Evolutionary conservation across 1,140 invertebrate genomes (phyloP), one percentile per base, ranked within the genome.

Genomic region (Drosophila varians): DNA sequence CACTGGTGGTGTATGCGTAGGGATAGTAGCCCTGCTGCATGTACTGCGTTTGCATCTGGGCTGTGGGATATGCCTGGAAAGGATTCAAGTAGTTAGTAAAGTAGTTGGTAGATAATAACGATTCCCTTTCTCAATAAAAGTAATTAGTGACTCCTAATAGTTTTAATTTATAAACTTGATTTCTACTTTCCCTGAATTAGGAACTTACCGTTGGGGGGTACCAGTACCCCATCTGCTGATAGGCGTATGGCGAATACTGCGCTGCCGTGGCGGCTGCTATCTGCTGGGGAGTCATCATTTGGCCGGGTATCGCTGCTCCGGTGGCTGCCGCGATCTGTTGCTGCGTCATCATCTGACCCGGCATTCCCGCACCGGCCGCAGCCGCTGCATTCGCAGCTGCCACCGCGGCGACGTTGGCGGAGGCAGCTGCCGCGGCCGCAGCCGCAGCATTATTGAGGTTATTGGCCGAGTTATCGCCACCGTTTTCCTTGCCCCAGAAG

Each of bases 401-500:
- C 28, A 87, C 89, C 23, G 84, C 89, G 3, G 89, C 83, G 8
- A 80, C 89, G 48, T 82, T 90, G 12, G 80, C 89, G 5, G 78
- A 77, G 12, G 84, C 83, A 18, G 83, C 79, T 21, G 86, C 88
- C 19, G 88, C 69, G 14, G 77, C 88, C 21, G 77, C 82, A 3
- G 77, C 89, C 11, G 80, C 84, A 38, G 38, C 38, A 18, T 42
- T 42, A 16, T 84, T 79, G 26, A 90, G 34, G 80, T 90, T 90
- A 36, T 87, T 90, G 18, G 61, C 72, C 1, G 86, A 90, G 46
- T 90, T 90, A 45, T 91, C 90, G 52, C 90, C 90, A 7, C 90
- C 90, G 52, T 91, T 91, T 90, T 99, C 98, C 92, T 99, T 99
- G 7, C 99, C 99, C 99, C 99, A 99, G 91, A 98, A 99, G 93